Evolutionary conservation across 2,888 invertebrate genomes (phyloP).

Genomic region (Endotricha flammealis): DNA sequence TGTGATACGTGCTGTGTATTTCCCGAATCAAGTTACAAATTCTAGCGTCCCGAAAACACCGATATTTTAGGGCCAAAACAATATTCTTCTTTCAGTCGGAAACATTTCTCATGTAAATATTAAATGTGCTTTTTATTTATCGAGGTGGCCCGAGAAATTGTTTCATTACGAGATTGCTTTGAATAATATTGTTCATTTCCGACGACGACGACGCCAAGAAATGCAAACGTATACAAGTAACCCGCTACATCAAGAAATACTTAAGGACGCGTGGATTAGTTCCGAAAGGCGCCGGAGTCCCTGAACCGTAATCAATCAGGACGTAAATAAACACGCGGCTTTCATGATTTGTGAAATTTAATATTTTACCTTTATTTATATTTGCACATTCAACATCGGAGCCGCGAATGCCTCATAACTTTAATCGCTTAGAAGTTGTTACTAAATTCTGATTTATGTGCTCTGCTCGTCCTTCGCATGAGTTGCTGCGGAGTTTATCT

Average conservation of each 20-base stretch:
- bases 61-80: neutral
- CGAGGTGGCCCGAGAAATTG: neutral
- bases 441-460: constrained; percentile 43
- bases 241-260: no score
- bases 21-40: constrained; percentile 26
- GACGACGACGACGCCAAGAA: neutral
- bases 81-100: neutral
- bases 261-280: constrained; percentile 36
- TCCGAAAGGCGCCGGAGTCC: constrained; percentile 31
- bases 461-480: constrained; percentile 49
- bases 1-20: constrained; percentile 34
- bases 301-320: constrained; percentile 39
- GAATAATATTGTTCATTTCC: neutral
- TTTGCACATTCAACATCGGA: constrained; percentile 40
- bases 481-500: constrained; percentile 46
- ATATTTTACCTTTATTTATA: constrained; percentile 51
- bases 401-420: constrained; percentile 43
- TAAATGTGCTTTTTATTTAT: neutral
- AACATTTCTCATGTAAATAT: neutral
- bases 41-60: neutral
- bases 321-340: constrained; percentile 39
- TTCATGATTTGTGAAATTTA: constrained; percentile 44
- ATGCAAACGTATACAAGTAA: no score
- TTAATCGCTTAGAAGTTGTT: constrained; percentile 49
- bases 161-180: neutral